These are phyloP conservation scores for Aleiodes alternator DNA, from an alignment of 2,888 invertebrate species.

Conservation along the genomic window DNA sequence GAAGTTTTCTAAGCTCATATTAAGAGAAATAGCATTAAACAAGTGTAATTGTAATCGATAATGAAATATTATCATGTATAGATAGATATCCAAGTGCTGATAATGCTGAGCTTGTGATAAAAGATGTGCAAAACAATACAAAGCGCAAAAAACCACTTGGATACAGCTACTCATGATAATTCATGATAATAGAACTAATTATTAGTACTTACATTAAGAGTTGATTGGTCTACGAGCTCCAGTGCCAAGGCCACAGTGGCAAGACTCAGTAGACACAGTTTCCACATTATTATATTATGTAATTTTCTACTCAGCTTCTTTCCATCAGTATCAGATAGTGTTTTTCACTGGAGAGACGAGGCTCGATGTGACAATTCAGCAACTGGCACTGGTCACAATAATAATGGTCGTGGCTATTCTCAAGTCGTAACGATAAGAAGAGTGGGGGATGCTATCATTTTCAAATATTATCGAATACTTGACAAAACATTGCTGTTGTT, in stretches of 20 bases:
- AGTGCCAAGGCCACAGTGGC: constrained; percentile 35
- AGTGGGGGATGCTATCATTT: constrained; percentile 7
- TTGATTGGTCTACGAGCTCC: constrained; percentile 25
- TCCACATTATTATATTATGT: constrained; percentile 48
- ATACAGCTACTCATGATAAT: neutral
- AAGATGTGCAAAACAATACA: too few species aligned
- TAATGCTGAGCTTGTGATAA: too few species aligned
- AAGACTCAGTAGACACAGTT: constrained; percentile 36
- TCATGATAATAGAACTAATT: neutral
- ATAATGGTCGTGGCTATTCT: constrained; percentile 39
- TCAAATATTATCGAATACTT: neutral
- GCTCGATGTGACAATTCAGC: constrained; percentile 24
- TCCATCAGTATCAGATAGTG: neutral
- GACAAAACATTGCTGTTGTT: neutral
- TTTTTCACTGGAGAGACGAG: neutral
- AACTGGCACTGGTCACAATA: constrained; percentile 38
- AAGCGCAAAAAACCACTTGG: too few species aligned
- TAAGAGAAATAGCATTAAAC: neutral
- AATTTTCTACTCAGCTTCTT: constrained; percentile 8
- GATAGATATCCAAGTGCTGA: too few species aligned
- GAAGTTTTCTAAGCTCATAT: too few species aligned
- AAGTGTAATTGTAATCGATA: neutral
- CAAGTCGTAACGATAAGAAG: constrained; percentile 12
- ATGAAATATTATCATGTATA: too few species aligned
- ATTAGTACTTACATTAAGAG: constrained; percentile 41